These are phyloP conservation scores for Luidia sarsii DNA, from an alignment of 53 echinoderm and acorn worm species.

Conservation along the genomic window DNA sequence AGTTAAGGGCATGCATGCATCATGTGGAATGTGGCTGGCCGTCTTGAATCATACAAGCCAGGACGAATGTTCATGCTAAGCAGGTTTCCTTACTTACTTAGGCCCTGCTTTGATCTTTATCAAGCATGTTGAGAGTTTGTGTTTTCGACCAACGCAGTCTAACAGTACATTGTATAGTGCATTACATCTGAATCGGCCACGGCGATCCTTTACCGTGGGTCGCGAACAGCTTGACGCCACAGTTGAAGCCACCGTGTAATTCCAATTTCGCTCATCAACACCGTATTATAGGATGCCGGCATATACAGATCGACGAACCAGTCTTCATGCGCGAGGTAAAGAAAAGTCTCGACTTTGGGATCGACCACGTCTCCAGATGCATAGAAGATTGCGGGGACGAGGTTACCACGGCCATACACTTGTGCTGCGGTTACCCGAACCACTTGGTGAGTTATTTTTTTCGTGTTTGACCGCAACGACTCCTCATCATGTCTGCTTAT, in stretches of 20 bases:
- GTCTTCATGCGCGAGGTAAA: constrained; percentile 57
- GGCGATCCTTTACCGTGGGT: background rate
- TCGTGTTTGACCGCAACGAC: no score
- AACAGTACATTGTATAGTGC: background rate
- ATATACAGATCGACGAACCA: constrained; percentile 82
- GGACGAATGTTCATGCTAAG: no score
- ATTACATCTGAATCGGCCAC: background rate
- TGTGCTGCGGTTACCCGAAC: constrained; percentile 77
- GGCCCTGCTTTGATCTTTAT: no score
- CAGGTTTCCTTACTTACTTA: no score
- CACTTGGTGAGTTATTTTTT: constrained; percentile 66
- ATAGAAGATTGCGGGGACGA: constrained; percentile 63
- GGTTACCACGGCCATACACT: constrained; percentile 67
- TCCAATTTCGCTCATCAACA: background rate
- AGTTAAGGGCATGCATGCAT: no score
- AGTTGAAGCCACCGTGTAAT: no score
- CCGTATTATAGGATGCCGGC: constrained; percentile 71
- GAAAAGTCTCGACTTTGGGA: constrained; percentile 60
- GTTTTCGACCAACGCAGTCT: no score
- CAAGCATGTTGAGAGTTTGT: no score
- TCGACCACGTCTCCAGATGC: constrained; percentile 65
- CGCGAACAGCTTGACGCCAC: no score
- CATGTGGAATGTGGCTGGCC: no score
- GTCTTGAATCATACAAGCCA: no score
- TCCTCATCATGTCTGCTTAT: no score